Evolutionary conservation across 2,888 invertebrate species (phyloP), one percentile per base, ranked within the genome.

Genomic region (Parnassius smintheus): DNA sequence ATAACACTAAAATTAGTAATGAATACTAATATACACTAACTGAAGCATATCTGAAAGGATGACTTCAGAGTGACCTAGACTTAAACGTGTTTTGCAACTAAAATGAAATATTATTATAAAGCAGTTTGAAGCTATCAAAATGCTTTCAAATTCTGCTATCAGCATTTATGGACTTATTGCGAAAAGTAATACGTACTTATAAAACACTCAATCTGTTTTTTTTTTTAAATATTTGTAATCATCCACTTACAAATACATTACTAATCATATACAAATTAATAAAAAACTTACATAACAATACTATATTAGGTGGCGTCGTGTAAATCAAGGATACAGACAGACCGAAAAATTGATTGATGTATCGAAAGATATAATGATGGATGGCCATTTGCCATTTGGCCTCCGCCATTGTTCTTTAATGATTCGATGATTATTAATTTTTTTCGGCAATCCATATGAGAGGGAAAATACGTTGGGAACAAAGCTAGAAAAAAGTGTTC

Each of bases 331-430:
- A 64, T 56, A 62, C 55, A 68, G 66, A 77, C 74, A 70, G 65
- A 72, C 72, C 69, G 77, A 81, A 79, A 76, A 78, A 82, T 82
- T 85, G 89, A 88, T 88, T 85, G 88, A 88, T 86, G 82, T 85
- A 86, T 86, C 80, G 85, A 83, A 83, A 80, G 64, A 65, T 67
- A 67, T 66, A 64, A 71, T 83, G 86, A 85, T 88, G 68, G 72
- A 86, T 88, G 80, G n/a, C n/a, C n/a, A n/a, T n/a, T n/a, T n/a
- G n/a, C n/a, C 88, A 89, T 86, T 86, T 80, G 85, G 79, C 87
- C 86, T 86, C 75, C 67, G 57, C 73, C 66, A 77, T 81, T 78
- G 77, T 80, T 74, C 69, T 66, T 69, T 75, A 72, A 76, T 76
- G 70, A 76, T 76, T 67, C 69, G 72, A 74, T 66, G 48, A 67